A percentile compares a stretch with the other conserved stretches of the same genome.
These are phyloP conservation scores for Drosophila maculinotata DNA, from an alignment of 2,888 invertebrate genomes.

Conservation along the genomic window DNA sequence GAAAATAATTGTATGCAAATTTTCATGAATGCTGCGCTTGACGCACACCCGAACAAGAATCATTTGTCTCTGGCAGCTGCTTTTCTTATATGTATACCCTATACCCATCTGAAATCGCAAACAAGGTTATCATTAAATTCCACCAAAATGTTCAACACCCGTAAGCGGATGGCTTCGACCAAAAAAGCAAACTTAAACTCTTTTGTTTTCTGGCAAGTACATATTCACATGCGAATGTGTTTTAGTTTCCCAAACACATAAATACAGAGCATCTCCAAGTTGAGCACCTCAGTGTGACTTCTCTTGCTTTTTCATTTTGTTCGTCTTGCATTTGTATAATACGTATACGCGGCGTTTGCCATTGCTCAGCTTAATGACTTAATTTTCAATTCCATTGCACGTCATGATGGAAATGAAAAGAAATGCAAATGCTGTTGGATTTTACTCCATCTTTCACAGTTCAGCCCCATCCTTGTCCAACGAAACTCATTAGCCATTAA, in stretches of 20 bases:
- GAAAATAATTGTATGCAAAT: conserved; percentile 80
- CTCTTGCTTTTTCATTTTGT: conserved; percentile 10
- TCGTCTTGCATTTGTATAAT: conserved; percentile 42
- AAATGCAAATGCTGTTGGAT: conserved; percentile 69
- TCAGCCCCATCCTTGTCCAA: conserved; percentile 4
- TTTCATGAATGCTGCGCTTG: conserved; percentile 31
- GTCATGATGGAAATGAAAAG: conserved; percentile 50
- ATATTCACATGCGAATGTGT: too few relatives aligned
- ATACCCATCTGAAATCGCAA: neutral
- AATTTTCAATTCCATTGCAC: conserved; percentile 79
- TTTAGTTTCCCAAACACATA: too few relatives aligned
- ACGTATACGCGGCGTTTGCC: conserved; percentile 54
- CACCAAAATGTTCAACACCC: too few relatives aligned
- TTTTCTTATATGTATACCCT: conserved; percentile 13
- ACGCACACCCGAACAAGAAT: conserved; percentile 15
- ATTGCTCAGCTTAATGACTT: conserved; percentile 71
- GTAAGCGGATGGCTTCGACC: too few relatives aligned
- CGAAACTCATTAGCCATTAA: conserved; percentile 74
- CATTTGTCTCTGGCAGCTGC: conserved; percentile 63
- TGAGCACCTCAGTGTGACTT: neutral
- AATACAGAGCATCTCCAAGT: conserved; percentile 2
- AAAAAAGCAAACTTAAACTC: too few relatives aligned
- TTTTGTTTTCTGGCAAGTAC: too few relatives aligned
- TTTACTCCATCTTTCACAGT: conserved; percentile 1
- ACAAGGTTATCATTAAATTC: neutral